These are phyloP conservation scores for Coenobita brevimanus DNA, from an alignment of 1,140 invertebrate species.

Conservation along the genomic window DNA sequence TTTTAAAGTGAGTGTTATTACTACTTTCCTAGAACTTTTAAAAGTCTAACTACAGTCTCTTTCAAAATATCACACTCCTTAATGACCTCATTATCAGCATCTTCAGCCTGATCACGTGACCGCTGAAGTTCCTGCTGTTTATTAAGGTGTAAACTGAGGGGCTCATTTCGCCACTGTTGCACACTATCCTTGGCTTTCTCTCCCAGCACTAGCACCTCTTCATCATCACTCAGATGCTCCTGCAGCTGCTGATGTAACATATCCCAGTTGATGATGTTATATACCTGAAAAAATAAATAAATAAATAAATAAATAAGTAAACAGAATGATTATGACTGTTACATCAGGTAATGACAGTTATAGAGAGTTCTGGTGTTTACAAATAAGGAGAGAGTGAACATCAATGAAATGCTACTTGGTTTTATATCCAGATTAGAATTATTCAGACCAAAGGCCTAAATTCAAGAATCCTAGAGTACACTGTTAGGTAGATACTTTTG, in stretches of 20 bases:
- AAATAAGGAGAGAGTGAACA: too few species aligned
- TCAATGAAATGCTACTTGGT: too few species aligned
- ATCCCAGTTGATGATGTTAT: conserved; percentile 10
- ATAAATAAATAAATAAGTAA: too few species aligned
- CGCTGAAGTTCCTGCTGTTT: neutral
- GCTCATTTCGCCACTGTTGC: conserved; percentile 22
- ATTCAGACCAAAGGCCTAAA: too few species aligned
- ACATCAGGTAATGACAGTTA: too few species aligned
- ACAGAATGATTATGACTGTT: too few species aligned
- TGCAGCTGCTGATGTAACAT: conserved; percentile 23
- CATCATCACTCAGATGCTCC: conserved; percentile 11
- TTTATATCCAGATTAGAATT: too few species aligned
- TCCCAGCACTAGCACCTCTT: conserved; percentile 23
- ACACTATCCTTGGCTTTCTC: neutral
- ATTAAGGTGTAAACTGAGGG: neutral
- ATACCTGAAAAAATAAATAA: conserved; percentile 37
- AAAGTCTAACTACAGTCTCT: conserved; percentile 16
- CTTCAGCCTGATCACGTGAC: neutral
- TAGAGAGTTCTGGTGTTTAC: too few species aligned
- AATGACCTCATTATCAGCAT: neutral
- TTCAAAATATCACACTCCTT: neutral
- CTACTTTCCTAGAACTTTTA: conserved; percentile 28
- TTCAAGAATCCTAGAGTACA: too few species aligned
- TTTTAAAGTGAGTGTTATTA: too few species aligned
- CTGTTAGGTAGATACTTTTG: too few species aligned